These are phyloP conservation scores for Orthonyx spaldingii DNA, from an alignment of 2,113 vertebrate species.

Conservation along the genomic window DNA sequence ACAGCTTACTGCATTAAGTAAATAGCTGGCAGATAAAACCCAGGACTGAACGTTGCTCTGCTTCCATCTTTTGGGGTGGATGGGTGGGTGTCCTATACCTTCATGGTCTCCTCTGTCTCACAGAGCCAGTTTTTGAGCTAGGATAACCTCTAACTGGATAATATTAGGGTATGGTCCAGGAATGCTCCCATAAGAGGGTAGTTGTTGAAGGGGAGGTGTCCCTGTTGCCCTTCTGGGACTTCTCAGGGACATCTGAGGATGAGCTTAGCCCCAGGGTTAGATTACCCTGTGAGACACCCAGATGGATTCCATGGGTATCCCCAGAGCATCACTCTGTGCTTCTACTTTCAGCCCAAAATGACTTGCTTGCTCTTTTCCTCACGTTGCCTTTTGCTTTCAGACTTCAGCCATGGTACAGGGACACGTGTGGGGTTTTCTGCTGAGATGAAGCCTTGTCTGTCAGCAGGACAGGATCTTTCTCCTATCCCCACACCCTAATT, in stretches of 20 bases:
- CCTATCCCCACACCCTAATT: background rate
- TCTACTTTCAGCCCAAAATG: background rate
- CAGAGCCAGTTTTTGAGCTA: background rate
- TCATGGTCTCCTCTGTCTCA: background rate
- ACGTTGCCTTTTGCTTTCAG: background rate
- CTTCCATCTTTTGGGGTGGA: background rate
- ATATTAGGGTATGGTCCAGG: background rate
- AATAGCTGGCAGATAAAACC: background rate
- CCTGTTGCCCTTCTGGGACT: background rate
- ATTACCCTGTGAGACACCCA: background rate
- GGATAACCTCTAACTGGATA: background rate
- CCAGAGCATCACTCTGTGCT: background rate
- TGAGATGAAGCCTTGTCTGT: background rate
- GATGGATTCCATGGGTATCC: background rate
- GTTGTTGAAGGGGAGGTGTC: background rate
- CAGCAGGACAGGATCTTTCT: background rate
- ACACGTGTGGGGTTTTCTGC: background rate
- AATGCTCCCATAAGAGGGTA: background rate
- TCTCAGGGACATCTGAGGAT: background rate
- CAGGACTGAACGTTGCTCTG: background rate
- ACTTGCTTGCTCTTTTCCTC: background rate
- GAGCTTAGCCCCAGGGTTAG: background rate
- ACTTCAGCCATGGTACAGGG: background rate
- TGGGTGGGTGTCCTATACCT: background rate
- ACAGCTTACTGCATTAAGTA: background rate